Percentiles rank a stretch among this genome's conserved stretches.
Conservation (phyloP, 1,140 invertebrate species). For the Diachasma alloeum region DNA sequence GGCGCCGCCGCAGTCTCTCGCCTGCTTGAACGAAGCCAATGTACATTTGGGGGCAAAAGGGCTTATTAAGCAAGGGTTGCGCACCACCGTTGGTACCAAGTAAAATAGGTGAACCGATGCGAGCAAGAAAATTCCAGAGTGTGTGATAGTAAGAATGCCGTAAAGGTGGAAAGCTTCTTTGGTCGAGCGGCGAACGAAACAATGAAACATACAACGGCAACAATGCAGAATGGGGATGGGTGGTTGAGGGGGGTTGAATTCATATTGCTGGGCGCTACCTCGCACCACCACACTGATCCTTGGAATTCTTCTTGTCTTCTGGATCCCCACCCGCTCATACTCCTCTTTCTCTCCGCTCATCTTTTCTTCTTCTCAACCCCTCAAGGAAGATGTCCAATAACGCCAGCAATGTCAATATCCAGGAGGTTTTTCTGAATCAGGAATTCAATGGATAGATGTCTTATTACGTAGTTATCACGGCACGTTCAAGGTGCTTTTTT, state of each 20-base stretch:
- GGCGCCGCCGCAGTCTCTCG: neutral
- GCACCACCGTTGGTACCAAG: neutral
- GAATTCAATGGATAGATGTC: neutral
- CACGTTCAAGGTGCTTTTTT: neutral
- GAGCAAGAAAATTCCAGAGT: neutral
- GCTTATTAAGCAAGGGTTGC: neutral
- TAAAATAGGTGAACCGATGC: neutral
- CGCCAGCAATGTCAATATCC: conserved; percentile 7
- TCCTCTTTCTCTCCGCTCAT: neutral
- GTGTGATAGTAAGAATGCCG: neutral
- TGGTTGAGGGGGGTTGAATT: conserved; percentile 25
- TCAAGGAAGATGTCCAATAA: neutral
- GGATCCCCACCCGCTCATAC: neutral
- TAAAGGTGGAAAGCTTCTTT: neutral
- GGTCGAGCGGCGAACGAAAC: neutral
- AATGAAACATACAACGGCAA: conserved; percentile 6
- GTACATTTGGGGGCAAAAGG: neutral
- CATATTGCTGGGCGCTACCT: neutral
- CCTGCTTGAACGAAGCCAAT: conserved; percentile 6
- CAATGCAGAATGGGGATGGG: conserved; percentile 18
- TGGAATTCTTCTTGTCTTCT: neutral
- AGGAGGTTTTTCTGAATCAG: neutral
- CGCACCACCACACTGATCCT: neutral
- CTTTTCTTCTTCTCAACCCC: neutral
- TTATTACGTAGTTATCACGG: conserved; percentile 6